Evolutionary conservation across 2,113 vertebrate species (phyloP), one percentile per base, ranked within the genome.

Genomic region (Rutilus rutilus): DNA sequence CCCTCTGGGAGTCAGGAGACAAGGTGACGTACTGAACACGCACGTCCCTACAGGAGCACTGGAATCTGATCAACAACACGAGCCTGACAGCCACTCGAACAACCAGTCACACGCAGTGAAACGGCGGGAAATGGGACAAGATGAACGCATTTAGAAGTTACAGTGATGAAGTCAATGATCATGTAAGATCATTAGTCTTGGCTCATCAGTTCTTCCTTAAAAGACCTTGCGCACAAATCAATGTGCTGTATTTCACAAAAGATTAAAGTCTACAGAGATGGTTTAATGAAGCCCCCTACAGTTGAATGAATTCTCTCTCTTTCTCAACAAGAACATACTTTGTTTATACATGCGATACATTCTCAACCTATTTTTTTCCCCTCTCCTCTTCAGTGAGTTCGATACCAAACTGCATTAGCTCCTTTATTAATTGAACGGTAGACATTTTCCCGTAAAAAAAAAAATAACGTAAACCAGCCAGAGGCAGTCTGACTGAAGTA

Each of bases 21-120:
- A 87, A 87, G 90, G 89, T 95, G 94, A 95, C 92, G 92, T 91
- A 94, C 89, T 92, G 90, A 84, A 92, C 89, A 91, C 91, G 78
- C 91, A 65, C 88, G 88, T 84, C 87, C 54, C 94, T 12, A 88
- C 91, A 85, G 92, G 94, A 87, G 76, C 75, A 83, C 88, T 85
- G 88, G 88, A 89, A 77, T 45, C 80, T 65, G 86, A 82, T 86
- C 85, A 88, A 85, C 85, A 85, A 62, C 30, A 54, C 74, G 45
- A 60, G 67, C 64, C 76, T 65, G 69, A 65, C 83, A 88, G 64
- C 62, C 69, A 75, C 78, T 89, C 85, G 64, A 45, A 84, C 59
- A 57, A 84, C 77, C 84, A 80, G 45, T 10, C 67, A 4, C 75
- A 77, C 4, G 50, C 75, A 30, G 47, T 2, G 75, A 77, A 54